Base-by-base conservation (phyloP, 2,797 vertebrate genomes). In the Glyptemys insculpta region DNA sequence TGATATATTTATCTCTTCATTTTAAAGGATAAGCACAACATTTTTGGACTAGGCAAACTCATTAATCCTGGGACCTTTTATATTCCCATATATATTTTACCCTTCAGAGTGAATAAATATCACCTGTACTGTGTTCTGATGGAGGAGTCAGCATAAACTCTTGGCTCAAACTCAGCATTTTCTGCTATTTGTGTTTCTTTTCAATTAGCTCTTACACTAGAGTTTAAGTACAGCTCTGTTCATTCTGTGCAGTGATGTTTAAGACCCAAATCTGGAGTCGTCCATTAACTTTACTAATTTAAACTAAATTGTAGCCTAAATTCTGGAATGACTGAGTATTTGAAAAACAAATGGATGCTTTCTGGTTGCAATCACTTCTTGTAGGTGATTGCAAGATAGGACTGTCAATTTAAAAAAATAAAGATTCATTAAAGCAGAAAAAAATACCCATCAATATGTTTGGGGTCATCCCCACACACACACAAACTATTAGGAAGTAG, bases 41-140 rank as follows among this genome's bases (percentile, higher is more conserved):
- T 79, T 85, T 95, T 80, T 76, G 86, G 92, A 81, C 79, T 62
- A 72, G 68, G 88, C 34, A 93, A 62, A 53, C 44, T 81, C 76
- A 84, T 87, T 96, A 93, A 94, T 52, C 79, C 74, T 79, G 81
- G 85, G 50, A 92, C 23, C 21, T 94, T 85, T 83, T 81, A 57
- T 5, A 86, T 59, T 52, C 78, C 84, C 59, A 84, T 59, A 85
- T 74, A 41, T 91, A 92, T 95, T 86, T 92, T 87, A 81, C 44
- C 81, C n/a, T 92, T 95, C 52, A 91, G 5, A 85, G 49, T 37
- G 80, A 95, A 52, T 92, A 81, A 85, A 53, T 79, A 47, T 12
- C 88, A 65, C 86, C 88, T 89, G 86, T 76, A 34, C 6, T 25
- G 15, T 79, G 54, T 87, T 89, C 81, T 78, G 37, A 90, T 57